Percentiles rank a stretch among this genome's conserved stretches.
phyloP scores from a whole-genome alignment of 2,797 vertebrate genomes.

The Eulemur coronatus region DNA sequence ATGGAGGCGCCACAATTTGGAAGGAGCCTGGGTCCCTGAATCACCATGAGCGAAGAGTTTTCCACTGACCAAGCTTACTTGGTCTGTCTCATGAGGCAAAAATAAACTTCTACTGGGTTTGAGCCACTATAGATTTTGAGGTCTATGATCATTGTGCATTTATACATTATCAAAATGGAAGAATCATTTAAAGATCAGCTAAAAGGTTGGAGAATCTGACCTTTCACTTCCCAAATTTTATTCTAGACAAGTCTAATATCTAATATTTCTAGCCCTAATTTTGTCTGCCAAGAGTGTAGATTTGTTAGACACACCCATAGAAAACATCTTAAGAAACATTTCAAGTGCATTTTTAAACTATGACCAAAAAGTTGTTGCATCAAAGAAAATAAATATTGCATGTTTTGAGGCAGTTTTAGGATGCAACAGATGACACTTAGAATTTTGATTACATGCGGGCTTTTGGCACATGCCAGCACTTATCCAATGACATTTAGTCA shows the following conservation, averaged over 20 bases:
- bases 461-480: constrained; percentile 16
- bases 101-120: neutral
- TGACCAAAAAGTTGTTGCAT: neutral
- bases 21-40: neutral
- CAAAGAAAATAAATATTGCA: constrained; percentile 54
- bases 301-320: neutral
- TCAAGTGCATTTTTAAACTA: neutral
- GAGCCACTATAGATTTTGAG: neutral
- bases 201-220: neutral
- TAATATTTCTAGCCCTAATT: neutral
- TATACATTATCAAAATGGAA: constrained; percentile 6
- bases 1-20: neutral
- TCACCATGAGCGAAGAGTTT: neutral
- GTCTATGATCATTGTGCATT: neutral
- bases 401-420: constrained; percentile 32
- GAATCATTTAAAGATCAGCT: neutral
- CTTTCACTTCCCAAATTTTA: neutral
- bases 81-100: neutral
- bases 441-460: constrained; percentile 13
- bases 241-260: neutral
- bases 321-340: constrained; percentile 48
- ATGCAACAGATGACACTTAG: constrained; percentile 28
- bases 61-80: neutral
- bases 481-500: constrained; percentile 49
- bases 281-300: neutral